Base-by-base conservation (phyloP, 1,140 invertebrate genomes). In the Dinoponera quadriceps region DNA sequence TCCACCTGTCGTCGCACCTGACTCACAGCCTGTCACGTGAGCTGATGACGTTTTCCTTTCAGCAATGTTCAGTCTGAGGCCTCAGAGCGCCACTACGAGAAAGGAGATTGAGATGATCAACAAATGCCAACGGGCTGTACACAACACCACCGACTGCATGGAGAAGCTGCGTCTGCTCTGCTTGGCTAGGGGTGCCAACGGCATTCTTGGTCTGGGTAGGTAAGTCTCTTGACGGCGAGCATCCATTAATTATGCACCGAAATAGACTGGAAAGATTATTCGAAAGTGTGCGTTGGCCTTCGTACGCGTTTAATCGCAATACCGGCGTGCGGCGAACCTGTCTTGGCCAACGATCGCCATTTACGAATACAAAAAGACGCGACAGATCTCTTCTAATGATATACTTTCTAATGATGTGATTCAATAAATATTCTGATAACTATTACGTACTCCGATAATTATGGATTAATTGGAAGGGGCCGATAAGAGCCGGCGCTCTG, bases 201-300 rank as follows among this genome's bases (percentile, higher is more conserved):
- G 98, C 48, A 99, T 99, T 88, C 95, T 99, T 87, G 98, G 97
- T 0, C 93, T 99, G 55, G 97, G 97, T 89, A 97, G 97, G 98
- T 98, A 94, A 94, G 92, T 92, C 20, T n/a, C 13, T 44, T 11
- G 3, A 44, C 38, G 38, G 2, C 2, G 3, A 66, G 27, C 13
- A 9, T 4, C 27, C 20, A 38, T 54, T 63, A 48, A 48, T 11
- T 65, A 65, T 9, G 11, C 38, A 4, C 3, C 38, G 7, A 44
- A 44, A 11, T 0, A 44, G 7, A 9, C 7, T 11, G 38, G 11
- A 44, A 11, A 9, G 38, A 44, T 44, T 44, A 9, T 0, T 44
- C 7, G 3, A 11, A 11, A 44, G 1, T 44, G 38, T 44, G n/a
- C n/a, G n/a, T n/a, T n/a, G n/a, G n/a, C n/a, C n/a, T n/a, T n/a